Evolutionary conservation across 2,888 invertebrate genomes (phyloP).

Genomic region (Chironomus riparius): DNA sequence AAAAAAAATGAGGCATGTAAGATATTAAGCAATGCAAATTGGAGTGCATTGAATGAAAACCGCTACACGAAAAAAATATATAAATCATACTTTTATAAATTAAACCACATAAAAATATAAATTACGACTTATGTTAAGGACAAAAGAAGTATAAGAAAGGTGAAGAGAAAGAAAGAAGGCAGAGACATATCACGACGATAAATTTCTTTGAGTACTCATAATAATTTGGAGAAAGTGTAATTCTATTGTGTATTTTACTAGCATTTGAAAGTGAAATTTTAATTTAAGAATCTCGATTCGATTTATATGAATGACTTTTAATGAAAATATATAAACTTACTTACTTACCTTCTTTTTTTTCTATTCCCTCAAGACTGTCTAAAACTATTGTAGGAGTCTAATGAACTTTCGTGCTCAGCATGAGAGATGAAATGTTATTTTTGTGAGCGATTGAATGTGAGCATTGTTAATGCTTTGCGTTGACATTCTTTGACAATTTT

Average conservation of each 20-base stretch:
- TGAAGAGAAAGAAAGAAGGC: not conserved
- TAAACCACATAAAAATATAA: not conserved
- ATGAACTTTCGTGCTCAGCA: too few species aligned
- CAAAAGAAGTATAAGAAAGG: not conserved
- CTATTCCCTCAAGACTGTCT: too few species aligned
- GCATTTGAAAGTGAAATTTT: slow-evolving; percentile 10
- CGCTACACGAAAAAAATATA: not conserved
- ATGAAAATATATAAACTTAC: not conserved
- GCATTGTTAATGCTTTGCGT: too few species aligned
- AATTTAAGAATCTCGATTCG: not conserved
- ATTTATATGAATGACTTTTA: not conserved
- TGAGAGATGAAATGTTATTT: too few species aligned
- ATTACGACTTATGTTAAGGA: slow-evolving; percentile 2
- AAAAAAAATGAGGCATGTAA: not conserved
- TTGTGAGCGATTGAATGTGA: too few species aligned
- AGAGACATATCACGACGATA: not conserved
- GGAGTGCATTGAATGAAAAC: not conserved
- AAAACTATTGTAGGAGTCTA: too few species aligned
- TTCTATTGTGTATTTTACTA: not conserved
- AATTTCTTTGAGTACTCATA: not conserved
- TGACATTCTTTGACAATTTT: too few species aligned
- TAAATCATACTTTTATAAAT: not conserved
- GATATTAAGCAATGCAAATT: too few species aligned
- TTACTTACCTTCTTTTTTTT: not conserved
- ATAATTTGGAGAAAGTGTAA: slow-evolving; percentile 2